Evolutionary conservation across 2,113 vertebrate species (phyloP).

Genomic region (Stictonetta naevosa): DNA sequence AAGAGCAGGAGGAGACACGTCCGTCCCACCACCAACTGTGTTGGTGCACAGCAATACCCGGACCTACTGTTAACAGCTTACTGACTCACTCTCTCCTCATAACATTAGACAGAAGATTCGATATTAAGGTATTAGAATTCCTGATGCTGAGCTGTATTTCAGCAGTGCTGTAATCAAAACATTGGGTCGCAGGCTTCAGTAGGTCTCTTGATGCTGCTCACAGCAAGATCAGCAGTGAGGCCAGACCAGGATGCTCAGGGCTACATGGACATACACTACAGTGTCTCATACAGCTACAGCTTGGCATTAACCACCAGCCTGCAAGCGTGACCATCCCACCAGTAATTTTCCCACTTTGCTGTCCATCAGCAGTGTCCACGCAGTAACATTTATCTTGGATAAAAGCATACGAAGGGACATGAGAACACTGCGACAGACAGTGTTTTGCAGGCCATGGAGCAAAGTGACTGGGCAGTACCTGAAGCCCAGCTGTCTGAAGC

Average conservation of each 20-base stretch:
- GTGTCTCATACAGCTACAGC: fast-evolving
- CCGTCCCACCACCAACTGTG: too few species aligned
- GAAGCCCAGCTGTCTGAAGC: not conserved
- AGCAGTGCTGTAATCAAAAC: not conserved
- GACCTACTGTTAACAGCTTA: not conserved
- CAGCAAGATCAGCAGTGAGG: not conserved
- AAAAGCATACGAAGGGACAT: too few species aligned
- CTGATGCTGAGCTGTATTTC: not conserved
- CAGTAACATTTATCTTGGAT: fast-evolving
- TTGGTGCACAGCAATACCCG: too few species aligned
- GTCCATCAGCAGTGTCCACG: not conserved
- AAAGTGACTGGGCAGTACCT: not conserved
- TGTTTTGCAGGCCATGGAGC: not conserved
- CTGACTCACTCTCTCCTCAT: not conserved
- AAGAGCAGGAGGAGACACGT: too few species aligned
- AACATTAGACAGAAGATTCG: not conserved
- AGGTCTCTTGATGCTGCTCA: not conserved
- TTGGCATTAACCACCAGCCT: not conserved
- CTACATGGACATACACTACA: not conserved
- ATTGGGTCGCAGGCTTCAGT: fast-evolving
- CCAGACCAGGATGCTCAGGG: not conserved
- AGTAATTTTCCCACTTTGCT: fast-evolving
- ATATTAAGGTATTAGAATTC: not conserved
- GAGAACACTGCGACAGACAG: too few species aligned
- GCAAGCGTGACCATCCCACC: too few species aligned